Conservation (phyloP, 2,888 invertebrate genomes). For the Aquatica leii region DNA sequence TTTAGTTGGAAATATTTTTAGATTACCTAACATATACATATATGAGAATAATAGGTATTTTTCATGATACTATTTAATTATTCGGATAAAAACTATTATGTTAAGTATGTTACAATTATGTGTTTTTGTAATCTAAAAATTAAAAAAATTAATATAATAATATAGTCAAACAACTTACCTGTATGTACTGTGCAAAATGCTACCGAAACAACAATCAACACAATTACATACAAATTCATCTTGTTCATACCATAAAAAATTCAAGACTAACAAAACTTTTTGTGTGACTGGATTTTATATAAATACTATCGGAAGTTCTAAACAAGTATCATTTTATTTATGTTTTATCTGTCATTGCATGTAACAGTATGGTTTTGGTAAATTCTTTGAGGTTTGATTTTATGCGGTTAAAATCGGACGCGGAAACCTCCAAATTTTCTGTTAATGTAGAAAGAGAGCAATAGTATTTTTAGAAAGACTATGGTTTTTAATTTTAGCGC, state of each 20-base stretch:
- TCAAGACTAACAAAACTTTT: not conserved
- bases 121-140: not conserved
- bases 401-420: slow-evolving; percentile 1
- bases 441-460: too few species aligned
- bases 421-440: too few species aligned
- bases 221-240: slow-evolving; percentile 1
- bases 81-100: too few species aligned
- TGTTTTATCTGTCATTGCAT: not conserved
- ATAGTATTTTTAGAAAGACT: slow-evolving; percentile 3
- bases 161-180: not conserved
- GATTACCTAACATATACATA: not conserved
- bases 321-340: not conserved
- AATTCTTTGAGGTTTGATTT: slow-evolving; percentile 2
- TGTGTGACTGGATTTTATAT: not conserved
- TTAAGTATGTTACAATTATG: too few species aligned
- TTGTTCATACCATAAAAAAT: not conserved
- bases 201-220: not conserved
- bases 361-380: slow-evolving; percentile 1
- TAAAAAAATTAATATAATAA: not conserved
- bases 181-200: slow-evolving; percentile 1
- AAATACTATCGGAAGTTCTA: slow-evolving; percentile 6
- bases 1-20: not conserved
- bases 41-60: not conserved
- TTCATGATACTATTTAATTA: not conserved
- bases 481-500: not conserved